Conservation (phyloP, 2,113 vertebrate species). For the Vireo altiloquus region DNA sequence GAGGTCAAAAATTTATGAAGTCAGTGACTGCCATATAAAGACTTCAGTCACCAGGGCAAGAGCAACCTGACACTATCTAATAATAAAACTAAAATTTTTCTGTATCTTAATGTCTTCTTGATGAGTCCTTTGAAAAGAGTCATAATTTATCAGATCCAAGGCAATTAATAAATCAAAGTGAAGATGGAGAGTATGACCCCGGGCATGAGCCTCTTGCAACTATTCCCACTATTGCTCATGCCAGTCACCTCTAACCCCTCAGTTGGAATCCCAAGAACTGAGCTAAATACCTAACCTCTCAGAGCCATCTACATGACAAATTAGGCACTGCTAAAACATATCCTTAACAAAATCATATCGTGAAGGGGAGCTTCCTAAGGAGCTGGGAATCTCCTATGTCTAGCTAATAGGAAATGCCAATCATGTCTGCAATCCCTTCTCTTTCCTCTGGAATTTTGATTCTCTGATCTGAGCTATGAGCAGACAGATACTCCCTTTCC, state of each 20-base stretch:
- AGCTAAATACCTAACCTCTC: neutral
- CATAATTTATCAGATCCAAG: neutral
- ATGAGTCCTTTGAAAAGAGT: neutral
- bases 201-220: neutral
- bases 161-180: neutral
- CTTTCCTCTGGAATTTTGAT: neutral
- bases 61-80: neutral
- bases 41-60: neutral
- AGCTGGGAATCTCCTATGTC: neutral
- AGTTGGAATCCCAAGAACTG: neutral
- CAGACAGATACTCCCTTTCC: neutral
- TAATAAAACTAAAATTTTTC: neutral
- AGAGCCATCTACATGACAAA: neutral
- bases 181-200: neutral
- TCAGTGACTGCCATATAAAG: neutral
- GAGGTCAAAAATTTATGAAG: neutral
- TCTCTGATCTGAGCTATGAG: neutral
- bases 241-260: neutral
- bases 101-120: neutral
- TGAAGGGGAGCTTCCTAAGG: neutral
- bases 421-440: neutral
- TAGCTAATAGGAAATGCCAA: conserved; percentile 16
- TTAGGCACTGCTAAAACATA: neutral
- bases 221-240: neutral
- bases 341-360: neutral